Evolutionary conservation across 1,140 invertebrate species (phyloP).

Genomic region (Dolichoris vasculosae): DNA sequence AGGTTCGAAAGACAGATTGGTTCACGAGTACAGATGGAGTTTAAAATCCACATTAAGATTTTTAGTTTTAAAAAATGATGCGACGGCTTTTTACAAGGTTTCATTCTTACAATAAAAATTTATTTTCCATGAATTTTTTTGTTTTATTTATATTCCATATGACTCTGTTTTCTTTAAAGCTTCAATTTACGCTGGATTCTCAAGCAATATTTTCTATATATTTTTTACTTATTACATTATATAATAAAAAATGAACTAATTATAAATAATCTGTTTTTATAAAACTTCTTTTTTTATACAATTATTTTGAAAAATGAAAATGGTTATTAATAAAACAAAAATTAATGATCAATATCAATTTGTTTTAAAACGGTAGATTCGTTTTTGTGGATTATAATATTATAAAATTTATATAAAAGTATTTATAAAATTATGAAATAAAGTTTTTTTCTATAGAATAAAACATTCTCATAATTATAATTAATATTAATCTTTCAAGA

Average conservation of each 20-base stretch:
- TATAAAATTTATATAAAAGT: neutral
- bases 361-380: too few species aligned
- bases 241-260: neutral
- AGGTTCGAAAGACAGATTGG: neutral
- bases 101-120: slow-evolving; percentile 5
- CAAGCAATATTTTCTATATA: slow-evolving; percentile 21
- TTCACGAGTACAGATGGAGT: neutral
- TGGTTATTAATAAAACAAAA: too few species aligned
- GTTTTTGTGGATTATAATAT: too few species aligned
- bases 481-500: neutral
- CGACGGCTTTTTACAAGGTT: slow-evolving; percentile 20
- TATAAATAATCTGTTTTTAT: neutral
- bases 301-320: too few species aligned
- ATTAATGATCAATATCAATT: too few species aligned
- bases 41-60: neutral
- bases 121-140: slow-evolving; percentile 13
- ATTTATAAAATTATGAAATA: neutral
- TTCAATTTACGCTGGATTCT: slow-evolving; percentile 18
- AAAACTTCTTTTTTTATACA: neutral
- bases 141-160: neutral
- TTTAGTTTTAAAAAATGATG: slow-evolving; percentile 4
- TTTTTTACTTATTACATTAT: neutral
- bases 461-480: neutral
- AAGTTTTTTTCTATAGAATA: neutral
- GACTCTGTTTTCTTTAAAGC: slow-evolving; percentile 48